Conservation (phyloP, 2,113 vertebrate genomes). For the Alosa alosa region DNA sequence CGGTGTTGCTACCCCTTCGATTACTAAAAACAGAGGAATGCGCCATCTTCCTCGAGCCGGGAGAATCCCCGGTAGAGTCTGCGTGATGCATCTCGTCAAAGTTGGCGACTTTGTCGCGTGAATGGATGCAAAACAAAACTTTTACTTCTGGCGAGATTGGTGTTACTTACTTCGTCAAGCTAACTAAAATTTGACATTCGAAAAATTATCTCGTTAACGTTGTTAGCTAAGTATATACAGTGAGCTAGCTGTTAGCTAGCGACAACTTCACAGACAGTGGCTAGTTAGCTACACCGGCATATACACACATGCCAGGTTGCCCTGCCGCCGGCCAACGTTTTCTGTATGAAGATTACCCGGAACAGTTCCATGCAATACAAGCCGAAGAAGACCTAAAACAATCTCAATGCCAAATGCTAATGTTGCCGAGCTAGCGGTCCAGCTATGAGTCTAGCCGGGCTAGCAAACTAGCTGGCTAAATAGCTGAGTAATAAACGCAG, state of each 20-base stretch:
- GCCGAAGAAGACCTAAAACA: neutral
- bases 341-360: neutral
- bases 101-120: slow-evolving; percentile 5
- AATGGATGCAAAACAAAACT: neutral
- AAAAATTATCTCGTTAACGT: slow-evolving; percentile 21
- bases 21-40: slow-evolving; percentile 77
- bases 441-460: slow-evolving; percentile 10
- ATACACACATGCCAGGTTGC: neutral
- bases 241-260: neutral
- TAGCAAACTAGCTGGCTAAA: slow-evolving; percentile 27
- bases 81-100: slow-evolving; percentile 85
- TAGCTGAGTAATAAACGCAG: slow-evolving; percentile 19
- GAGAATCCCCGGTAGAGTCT: slow-evolving; percentile 81
- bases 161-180: neutral
- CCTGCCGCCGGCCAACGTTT: neutral
- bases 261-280: neutral
- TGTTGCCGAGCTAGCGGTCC: slow-evolving; percentile 5
- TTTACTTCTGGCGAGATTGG: neutral
- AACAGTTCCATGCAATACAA: neutral
- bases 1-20: slow-evolving; percentile 78
- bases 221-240: neutral
- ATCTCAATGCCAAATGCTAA: slow-evolving; percentile 13
- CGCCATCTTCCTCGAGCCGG: slow-evolving; percentile 84
- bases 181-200: slow-evolving; percentile 14
- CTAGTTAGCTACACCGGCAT: neutral